Percentiles rank a stretch among this genome's conserved stretches.
phyloP scores from a whole-genome alignment of 1,140 invertebrate genomes.

The Chironomus tepperi region DNA sequence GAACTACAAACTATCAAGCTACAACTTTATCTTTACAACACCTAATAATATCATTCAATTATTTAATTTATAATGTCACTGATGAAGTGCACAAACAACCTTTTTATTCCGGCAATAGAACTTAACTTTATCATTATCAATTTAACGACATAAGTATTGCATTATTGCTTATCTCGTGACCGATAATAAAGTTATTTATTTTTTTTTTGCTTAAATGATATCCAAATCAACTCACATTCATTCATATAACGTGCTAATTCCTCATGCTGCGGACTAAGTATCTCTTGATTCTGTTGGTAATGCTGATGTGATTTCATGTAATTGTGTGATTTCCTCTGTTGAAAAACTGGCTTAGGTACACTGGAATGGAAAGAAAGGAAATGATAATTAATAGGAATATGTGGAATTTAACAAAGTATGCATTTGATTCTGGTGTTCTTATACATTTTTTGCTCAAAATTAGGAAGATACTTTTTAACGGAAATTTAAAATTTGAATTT shows the following conservation, averaged over 20 bases:
- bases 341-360: slow-evolving; percentile 19
- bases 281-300: slow-evolving; percentile 19
- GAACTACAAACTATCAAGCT: too few species aligned
- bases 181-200: background rate
- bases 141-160: too few species aligned
- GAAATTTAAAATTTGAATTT: too few species aligned
- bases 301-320: background rate
- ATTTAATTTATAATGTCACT: too few species aligned
- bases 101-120: too few species aligned
- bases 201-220: background rate
- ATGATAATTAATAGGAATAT: background rate
- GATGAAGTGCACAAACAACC: too few species aligned
- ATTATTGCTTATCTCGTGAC: background rate
- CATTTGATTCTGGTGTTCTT: too few species aligned
- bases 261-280: slow-evolving; percentile 15
- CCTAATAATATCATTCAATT: too few species aligned
- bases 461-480: too few species aligned
- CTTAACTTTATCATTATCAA: too few species aligned
- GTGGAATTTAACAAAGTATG: background rate
- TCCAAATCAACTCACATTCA: background rate
- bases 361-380: background rate
- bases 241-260: slow-evolving; percentile 16
- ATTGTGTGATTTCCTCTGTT: slow-evolving; percentile 16
- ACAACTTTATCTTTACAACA: too few species aligned
- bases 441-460: too few species aligned